Conservation (phyloP, 2,113 vertebrate species). For the Cinclus mexicanus region DNA sequence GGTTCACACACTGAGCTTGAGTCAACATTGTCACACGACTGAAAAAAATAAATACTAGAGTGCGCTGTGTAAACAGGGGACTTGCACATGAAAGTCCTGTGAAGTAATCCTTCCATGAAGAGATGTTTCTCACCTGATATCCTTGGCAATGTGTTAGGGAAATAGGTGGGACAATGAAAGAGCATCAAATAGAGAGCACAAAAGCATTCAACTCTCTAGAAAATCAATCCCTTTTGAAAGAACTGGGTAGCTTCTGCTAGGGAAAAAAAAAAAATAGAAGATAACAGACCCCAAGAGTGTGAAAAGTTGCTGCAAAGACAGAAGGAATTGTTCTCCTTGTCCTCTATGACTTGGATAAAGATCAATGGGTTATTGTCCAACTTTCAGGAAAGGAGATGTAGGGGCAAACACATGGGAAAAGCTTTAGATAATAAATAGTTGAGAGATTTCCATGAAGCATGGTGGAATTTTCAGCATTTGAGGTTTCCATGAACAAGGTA, state of each 20-base stretch:
- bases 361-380: background rate
- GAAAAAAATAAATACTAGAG: slow-evolving; percentile 20
- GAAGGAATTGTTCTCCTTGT: background rate
- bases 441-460: background rate
- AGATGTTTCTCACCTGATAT: background rate
- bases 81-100: background rate
- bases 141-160: background rate
- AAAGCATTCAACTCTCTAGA: background rate
- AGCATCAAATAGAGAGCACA: background rate
- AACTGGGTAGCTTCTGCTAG: background rate
- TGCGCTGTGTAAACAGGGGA: background rate
- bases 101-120: background rate
- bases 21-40: slow-evolving; percentile 56
- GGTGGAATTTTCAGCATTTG: background rate
- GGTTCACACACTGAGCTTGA: slow-evolving; percentile 42
- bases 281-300: background rate
- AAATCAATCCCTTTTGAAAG: background rate
- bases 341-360: background rate
- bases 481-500: background rate
- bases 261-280: background rate
- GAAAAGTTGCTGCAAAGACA: background rate
- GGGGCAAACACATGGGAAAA: background rate
- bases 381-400: background rate
- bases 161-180: background rate
- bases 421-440: background rate